Evolutionary conservation across 2,888 invertebrate genomes (phyloP), one percentile per base, ranked within the genome.

Genomic region (Metellina segmentata): DNA sequence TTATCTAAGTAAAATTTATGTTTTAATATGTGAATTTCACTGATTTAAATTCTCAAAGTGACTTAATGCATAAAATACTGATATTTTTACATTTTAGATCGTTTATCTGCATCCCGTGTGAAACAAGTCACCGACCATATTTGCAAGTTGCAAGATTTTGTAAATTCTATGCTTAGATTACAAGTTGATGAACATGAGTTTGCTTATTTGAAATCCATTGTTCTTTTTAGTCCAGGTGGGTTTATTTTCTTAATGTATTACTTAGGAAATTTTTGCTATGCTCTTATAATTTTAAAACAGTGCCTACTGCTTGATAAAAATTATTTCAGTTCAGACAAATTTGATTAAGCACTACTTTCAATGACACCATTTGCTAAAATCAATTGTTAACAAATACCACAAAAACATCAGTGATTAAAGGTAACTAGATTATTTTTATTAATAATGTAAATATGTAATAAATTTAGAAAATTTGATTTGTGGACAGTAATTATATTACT

Each of bases 121-220:
- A 96, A 96, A 85, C 96, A 97, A 94, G 96, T 98, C 52, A 97
- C 97, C 74, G 97, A 97, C 94, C 97, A 97, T 94, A 97, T 98
- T 94, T 96, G 97, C 77, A 97, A 97, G 92, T 95, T 98, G 93
- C 98, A 98, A 95, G 97, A 97, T 94, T 97, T 97, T 95, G 96
- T 98, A 6, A 96, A 96, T 94, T 96, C 96, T 91, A 96, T 98
- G 96, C 97, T 97, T 92, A 96, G 96, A 92, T 95, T 98, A 93
- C 96, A 97, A 91, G 96, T 98, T 53, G 97, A 97, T 94, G 97
- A 98, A 93, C 96, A 97, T 91, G 99, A 99, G 95, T 98, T 97
- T 95, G 98, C 98, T 0, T 97, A 98, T 94, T 96, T 99, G 75
- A 97, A 98, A 94, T 97, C 98, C 1, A 96, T 98, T 71, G 96